Conservation (phyloP, 2,113 vertebrate genomes). For the Bufo gargarizans region DNA sequence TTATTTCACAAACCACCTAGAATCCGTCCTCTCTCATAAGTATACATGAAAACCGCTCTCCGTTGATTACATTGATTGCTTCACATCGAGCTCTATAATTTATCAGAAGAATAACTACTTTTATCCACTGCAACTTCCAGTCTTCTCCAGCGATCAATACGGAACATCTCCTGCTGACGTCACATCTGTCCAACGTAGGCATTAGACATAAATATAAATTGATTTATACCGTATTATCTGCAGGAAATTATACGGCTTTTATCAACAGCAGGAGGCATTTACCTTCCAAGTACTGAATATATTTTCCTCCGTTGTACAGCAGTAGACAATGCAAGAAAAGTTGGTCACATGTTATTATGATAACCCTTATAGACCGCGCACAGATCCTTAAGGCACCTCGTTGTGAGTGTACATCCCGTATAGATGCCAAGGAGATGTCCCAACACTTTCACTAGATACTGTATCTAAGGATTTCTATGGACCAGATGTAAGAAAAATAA, state of each 20-base stretch:
- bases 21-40: neutral
- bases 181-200: neutral
- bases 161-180: neutral
- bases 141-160: constrained; percentile 4
- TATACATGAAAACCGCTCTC: neutral
- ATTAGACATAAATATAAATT: constrained; percentile 40
- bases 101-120: neutral
- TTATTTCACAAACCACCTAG: neutral
- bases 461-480: no score
- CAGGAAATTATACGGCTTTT: neutral
- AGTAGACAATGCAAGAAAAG: neutral
- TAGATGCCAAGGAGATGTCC: no score
- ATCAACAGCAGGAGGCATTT: neutral
- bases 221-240: constrained; percentile 6
- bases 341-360: neutral
- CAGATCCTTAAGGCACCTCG: no score
- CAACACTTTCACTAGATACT: no score
- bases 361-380: neutral
- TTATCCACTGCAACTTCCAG: neutral
- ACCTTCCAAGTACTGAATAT: neutral
- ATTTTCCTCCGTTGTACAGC: neutral
- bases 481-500: no score
- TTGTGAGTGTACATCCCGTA: no score
- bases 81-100: neutral
- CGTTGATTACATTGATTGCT: neutral